Evolutionary conservation across 2,113 vertebrate species (phyloP).

Genomic region (Phylloscopus trochiloides): DNA sequence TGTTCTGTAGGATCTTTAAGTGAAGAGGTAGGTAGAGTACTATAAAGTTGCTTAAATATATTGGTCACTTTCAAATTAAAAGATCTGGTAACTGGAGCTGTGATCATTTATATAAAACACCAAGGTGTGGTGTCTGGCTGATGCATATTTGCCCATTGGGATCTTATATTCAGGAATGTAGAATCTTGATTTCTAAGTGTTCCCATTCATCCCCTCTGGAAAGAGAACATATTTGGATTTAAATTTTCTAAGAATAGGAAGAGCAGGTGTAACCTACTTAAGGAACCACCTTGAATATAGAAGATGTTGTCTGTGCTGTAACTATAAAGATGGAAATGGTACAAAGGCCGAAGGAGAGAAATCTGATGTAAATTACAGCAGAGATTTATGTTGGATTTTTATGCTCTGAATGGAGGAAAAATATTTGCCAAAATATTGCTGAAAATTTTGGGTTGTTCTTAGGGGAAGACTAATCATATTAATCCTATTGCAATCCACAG

Average conservation of each 20-base stretch:
- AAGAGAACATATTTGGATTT: not conserved
- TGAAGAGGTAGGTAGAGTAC: not conserved
- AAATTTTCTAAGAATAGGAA: not conserved
- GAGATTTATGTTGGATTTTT: not conserved
- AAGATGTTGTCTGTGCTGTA: not conserved
- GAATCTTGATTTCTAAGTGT: not conserved
- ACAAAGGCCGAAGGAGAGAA: not conserved
- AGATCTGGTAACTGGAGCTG: not conserved
- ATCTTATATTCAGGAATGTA: not conserved
- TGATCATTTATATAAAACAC: not conserved
- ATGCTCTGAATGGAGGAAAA: not conserved
- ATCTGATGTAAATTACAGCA: not conserved
- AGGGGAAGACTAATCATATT: not conserved
- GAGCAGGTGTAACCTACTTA: not conserved
- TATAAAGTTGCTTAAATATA: not conserved
- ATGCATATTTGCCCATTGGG: not conserved
- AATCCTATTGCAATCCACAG: not conserved
- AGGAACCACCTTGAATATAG: not conserved
- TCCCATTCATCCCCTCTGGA: not conserved
- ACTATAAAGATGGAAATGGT: not conserved
- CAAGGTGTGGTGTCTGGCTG: not conserved
- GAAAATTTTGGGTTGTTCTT: not conserved
- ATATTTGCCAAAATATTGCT: not conserved
- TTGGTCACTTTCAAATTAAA: not conserved
- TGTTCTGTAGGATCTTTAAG: not conserved